These are phyloP conservation scores for Propithecus perrieri DNA, from an alignment of 2,797 vertebrate species.

Conservation along the genomic window DNA sequence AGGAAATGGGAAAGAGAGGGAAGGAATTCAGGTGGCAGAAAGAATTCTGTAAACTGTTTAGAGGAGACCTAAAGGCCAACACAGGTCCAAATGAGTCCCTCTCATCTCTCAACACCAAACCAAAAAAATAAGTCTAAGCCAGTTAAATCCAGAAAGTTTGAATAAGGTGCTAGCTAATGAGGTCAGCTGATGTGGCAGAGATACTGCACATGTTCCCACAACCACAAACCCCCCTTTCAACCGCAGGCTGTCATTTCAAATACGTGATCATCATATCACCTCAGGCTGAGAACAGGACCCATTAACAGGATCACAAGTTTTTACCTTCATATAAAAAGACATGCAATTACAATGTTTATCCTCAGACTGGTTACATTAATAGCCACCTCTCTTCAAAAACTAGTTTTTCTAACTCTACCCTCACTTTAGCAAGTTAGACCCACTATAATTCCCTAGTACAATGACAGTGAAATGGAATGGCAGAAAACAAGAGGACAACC, in stretches of 20 bases:
- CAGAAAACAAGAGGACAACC: background rate
- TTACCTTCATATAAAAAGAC: background rate
- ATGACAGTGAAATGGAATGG: background rate
- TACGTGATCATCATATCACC: background rate
- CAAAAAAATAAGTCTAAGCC: conserved; percentile 8
- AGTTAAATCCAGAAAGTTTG: conserved; percentile 39
- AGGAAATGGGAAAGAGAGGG: background rate
- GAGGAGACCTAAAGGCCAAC: background rate
- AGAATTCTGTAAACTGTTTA: background rate
- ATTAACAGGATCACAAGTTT: background rate
- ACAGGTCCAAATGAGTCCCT: background rate
- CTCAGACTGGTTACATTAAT: background rate
- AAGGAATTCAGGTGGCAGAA: background rate
- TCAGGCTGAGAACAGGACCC: background rate
- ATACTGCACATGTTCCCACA: background rate
- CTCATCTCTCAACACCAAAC: conserved; percentile 6
- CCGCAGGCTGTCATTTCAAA: conserved; percentile 28
- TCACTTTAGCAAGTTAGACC: background rate
- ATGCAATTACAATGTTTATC: background rate
- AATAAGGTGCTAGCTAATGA: conserved; percentile 28
- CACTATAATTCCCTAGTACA: background rate
- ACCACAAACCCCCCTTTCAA: background rate
- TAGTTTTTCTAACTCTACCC: background rate
- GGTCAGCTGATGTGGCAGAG: conserved; percentile 25
- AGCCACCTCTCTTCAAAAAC: background rate